These are phyloP conservation scores for Coregonus clupeaformis DNA, from an alignment of 2,113 vertebrate genomes.

Conservation along the genomic window DNA sequence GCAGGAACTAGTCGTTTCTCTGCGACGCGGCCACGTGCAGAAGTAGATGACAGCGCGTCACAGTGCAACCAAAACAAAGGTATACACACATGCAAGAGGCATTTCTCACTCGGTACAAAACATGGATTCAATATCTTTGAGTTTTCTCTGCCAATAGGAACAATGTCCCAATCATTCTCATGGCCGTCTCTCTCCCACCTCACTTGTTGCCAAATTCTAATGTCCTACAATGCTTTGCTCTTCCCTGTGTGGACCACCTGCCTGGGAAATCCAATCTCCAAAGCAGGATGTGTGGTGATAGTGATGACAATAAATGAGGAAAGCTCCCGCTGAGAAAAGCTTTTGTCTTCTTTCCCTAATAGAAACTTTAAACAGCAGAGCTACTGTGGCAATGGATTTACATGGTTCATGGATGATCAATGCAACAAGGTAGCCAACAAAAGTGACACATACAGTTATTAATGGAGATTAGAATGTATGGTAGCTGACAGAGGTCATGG, in stretches of 20 bases:
- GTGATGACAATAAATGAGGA: neutral
- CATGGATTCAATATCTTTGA: neutral
- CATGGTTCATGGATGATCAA: neutral
- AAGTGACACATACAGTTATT: neutral
- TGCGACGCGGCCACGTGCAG: neutral
- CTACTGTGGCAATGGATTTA: neutral
- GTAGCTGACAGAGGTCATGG: too few species aligned
- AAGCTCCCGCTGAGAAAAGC: neutral
- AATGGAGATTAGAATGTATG: neutral
- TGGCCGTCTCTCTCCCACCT: neutral
- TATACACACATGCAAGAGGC: too few species aligned
- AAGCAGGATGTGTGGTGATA: neutral
- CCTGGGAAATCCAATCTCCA: neutral
- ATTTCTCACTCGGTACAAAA: neutral
- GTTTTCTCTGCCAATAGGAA: neutral
- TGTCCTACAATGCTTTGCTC: neutral
- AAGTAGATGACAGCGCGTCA: too few species aligned
- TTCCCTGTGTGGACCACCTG: neutral
- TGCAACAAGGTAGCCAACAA: neutral
- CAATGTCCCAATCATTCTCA: neutral
- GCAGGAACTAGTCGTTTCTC: neutral
- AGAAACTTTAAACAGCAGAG: neutral
- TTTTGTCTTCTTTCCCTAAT: neutral
- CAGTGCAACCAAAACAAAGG: too few species aligned
- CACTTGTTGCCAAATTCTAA: neutral